Conservation (phyloP, 2,888 invertebrate genomes). For the Sinohyriopsis cumingii region DNA sequence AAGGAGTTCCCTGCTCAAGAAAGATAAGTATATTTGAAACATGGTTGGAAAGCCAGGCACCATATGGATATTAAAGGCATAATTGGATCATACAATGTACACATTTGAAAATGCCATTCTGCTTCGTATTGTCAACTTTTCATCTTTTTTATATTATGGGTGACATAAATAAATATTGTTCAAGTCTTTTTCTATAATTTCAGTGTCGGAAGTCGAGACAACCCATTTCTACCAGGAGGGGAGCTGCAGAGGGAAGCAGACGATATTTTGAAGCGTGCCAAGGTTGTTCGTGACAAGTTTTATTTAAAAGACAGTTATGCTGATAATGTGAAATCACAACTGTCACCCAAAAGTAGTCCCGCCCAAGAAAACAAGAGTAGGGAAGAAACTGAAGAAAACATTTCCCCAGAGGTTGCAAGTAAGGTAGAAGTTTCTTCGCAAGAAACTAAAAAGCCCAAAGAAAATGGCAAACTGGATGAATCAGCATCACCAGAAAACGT, state of each 20-base stretch:
- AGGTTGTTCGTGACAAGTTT: slow-evolving; percentile 67
- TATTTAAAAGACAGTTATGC: slow-evolving; percentile 50
- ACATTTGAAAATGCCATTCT: too few species aligned
- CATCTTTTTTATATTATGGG: background rate
- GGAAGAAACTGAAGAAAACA: slow-evolving; percentile 29
- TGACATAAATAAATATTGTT: background rate
- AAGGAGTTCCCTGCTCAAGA: too few species aligned
- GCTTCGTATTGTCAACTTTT: too few species aligned
- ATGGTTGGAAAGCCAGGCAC: too few species aligned
- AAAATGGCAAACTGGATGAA: slow-evolving; percentile 50
- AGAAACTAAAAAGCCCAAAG: slow-evolving; percentile 32
- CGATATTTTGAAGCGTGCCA: slow-evolving; percentile 87
- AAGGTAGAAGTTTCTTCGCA: slow-evolving; percentile 9
- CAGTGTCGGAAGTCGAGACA: slow-evolving; percentile 97
- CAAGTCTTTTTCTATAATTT: slow-evolving; percentile 35
- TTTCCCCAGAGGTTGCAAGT: slow-evolving; percentile 25
- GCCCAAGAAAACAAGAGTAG: slow-evolving; percentile 12
- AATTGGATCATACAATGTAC: too few species aligned
- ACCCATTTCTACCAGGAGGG: slow-evolving; percentile 97
- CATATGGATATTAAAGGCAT: too few species aligned
- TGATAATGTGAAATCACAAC: slow-evolving; percentile 18
- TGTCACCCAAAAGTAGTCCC: slow-evolving; percentile 10
- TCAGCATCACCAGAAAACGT: slow-evolving; percentile 46
- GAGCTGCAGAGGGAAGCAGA: slow-evolving; percentile 95
- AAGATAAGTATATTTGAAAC: too few species aligned